phyloP scores from a whole-genome alignment of 1,140 invertebrate genomes.

The Spodoptera frugiperda region DNA sequence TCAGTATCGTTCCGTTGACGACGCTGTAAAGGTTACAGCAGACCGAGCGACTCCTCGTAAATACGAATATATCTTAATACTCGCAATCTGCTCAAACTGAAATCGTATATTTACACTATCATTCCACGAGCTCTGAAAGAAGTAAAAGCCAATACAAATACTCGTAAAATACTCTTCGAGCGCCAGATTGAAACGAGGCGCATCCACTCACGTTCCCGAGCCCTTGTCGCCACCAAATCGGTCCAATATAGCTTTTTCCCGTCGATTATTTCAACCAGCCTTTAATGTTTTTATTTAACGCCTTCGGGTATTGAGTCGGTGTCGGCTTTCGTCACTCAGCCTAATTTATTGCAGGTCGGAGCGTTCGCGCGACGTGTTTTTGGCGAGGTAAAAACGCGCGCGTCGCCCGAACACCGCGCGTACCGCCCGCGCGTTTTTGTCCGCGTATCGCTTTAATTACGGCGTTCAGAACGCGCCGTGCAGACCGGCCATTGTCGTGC shows the following conservation, averaged over 20 bases:
- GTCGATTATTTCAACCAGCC: conserved; percentile 78
- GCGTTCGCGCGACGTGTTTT: conserved; percentile 74
- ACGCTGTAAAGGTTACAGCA: conserved; percentile 6
- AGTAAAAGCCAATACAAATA: conserved; percentile 51
- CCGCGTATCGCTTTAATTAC: conserved; percentile 80
- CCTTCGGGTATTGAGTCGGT: conserved; percentile 74
- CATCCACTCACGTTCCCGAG: conserved; percentile 58
- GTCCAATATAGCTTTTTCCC: conserved; percentile 77
- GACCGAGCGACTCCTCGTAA: conserved; percentile 21
- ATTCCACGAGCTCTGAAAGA: conserved; percentile 47
- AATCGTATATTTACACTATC: conserved; percentile 49
- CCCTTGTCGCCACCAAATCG: conserved; percentile 73
- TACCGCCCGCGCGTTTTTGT: conserved; percentile 72
- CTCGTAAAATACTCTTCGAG: conserved; percentile 51
- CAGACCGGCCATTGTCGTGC: conserved; percentile 32
- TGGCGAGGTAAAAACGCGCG: conserved; percentile 72
- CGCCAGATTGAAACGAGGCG: conserved; percentile 50
- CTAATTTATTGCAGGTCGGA: conserved; percentile 80
- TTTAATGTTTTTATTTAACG: conserved; percentile 85
- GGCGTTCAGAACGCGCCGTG: conserved; percentile 55
- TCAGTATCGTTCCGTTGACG: conserved; percentile 13
- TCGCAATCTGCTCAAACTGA: conserved; percentile 31
- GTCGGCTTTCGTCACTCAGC: conserved; percentile 74
- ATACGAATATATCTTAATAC: conserved; percentile 36
- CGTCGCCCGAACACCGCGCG: conserved; percentile 58